These are phyloP conservation scores for Lepus europaeus DNA, from an alignment of 2,113 vertebrate species.

Conservation along the genomic window DNA sequence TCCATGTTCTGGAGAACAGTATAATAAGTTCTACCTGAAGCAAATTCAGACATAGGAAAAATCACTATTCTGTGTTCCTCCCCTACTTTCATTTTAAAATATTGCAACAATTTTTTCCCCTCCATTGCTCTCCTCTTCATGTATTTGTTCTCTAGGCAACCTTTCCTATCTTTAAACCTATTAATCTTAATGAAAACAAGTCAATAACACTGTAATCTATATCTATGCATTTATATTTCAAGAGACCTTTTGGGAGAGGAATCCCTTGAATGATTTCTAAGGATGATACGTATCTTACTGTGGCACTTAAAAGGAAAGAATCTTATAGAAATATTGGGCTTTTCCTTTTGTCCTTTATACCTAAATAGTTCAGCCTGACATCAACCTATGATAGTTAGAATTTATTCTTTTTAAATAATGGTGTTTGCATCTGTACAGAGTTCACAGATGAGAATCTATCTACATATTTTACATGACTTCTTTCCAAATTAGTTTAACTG, in stretches of 20 bases:
- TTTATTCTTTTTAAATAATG: not conserved
- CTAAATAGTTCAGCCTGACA: not conserved
- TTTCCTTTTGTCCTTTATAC: not conserved
- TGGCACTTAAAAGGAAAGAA: not conserved
- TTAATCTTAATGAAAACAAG: not conserved
- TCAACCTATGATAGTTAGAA: conserved; percentile 7
- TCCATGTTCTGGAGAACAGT: not conserved
- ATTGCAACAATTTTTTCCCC: conserved; percentile 24
- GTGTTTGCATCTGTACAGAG: not conserved
- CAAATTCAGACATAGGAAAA: not conserved
- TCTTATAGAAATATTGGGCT: not conserved
- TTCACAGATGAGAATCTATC: not conserved
- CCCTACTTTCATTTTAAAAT: conserved; percentile 1
- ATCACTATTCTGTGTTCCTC: not conserved
- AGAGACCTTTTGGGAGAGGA: not conserved
- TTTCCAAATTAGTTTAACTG: not conserved
- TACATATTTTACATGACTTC: not conserved
- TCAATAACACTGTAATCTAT: not conserved
- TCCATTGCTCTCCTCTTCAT: not conserved
- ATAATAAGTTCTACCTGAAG: not conserved
- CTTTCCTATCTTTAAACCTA: not conserved
- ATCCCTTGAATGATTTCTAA: not conserved
- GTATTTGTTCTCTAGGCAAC: not conserved
- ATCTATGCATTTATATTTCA: conserved; percentile 16
- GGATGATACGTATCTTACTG: not conserved